Evolutionary conservation across 30 jellyfish, hydroid and myxozoan genomes (phyloP), one percentile per base, ranked within the genome.

Genomic region (Aurelia sp.): DNA sequence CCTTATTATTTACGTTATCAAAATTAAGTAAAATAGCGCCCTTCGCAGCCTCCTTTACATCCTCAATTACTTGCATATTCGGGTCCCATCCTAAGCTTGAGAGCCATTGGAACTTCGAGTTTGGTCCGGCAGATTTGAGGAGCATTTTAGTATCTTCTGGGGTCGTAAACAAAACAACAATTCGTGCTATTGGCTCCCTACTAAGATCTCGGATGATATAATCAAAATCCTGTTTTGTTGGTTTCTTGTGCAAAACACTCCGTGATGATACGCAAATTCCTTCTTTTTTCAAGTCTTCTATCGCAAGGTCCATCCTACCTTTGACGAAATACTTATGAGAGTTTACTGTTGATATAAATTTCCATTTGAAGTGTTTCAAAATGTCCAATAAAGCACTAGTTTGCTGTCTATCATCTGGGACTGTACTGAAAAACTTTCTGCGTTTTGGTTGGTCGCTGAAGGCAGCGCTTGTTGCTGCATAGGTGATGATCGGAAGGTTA

Each of bases 281-380:
- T 13, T 22, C 33, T 27, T 27, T 47, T 19, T 79, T 15, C 5
- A 66, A 38, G 22, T 10, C 19, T 10, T 21, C 20, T 16, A 66
- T 30, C 7, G 69, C 68, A 16, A 31, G 16, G 47, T 82, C 76
- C 21, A 70, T 82, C 13, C 86, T 88, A 1, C 91, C 76, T 65
- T 82, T 75, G 0, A 78, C 91, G 55, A 19, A 82, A 38, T 47
- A 17, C 21, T 52, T 88, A 68, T 47, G 62, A 19, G 91, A 82
- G 55, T 67, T 66, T 13, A 82, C 70, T 12, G 88, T 52, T 67
- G 81, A 60, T 3, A 82, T 58, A 75, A 67, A 82, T 5, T 69
- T 82, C 91, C 91, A 82, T 75, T 82, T 82, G 86, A 82, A 82
- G 35, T 31, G 57, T 38, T 47, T 50, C 50, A 82, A 21, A 58